phyloP scores from a whole-genome alignment of 2,888 invertebrate species.

The Anticlea derivata region DNA sequence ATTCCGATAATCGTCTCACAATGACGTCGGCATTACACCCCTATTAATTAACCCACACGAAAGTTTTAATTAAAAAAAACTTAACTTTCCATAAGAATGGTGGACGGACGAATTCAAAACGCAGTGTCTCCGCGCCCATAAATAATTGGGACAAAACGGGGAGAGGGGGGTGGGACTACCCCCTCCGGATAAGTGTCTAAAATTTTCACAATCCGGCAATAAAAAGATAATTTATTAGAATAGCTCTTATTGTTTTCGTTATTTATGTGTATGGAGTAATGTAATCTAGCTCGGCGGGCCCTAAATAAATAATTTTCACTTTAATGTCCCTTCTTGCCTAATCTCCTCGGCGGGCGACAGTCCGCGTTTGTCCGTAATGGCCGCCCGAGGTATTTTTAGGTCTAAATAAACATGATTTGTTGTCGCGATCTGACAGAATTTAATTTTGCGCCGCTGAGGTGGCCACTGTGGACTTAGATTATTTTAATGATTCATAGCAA shows the following conservation, averaged over 20 bases:
- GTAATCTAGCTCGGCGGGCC: constrained; percentile 80
- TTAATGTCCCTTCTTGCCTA: constrained; percentile 83
- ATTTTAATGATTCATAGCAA: constrained; percentile 67
- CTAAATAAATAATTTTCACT: constrained; percentile 83
- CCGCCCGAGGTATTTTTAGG: constrained; percentile 83
- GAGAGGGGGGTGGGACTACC: constrained; percentile 26
- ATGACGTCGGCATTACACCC: constrained; percentile 53
- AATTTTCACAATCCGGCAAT: constrained; percentile 85
- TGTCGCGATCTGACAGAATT: constrained; percentile 80
- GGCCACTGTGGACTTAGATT: constrained; percentile 72
- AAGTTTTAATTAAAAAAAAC: constrained; percentile 81
- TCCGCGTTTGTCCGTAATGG: constrained; percentile 78
- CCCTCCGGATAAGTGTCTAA: constrained; percentile 80
- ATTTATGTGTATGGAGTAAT: constrained; percentile 84
- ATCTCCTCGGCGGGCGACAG: constrained; percentile 75
- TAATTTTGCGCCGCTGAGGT: constrained; percentile 71
- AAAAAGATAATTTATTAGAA: constrained; percentile 85
- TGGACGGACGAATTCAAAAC: constrained; percentile 75
- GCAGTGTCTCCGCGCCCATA: constrained; percentile 78
- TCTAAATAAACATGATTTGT: constrained; percentile 84
- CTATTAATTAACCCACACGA: constrained; percentile 79
- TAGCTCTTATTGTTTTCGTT: constrained; percentile 84
- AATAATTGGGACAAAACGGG: constrained; percentile 81
- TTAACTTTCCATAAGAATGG: constrained; percentile 74
- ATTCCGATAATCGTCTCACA: constrained; percentile 44